Percentiles rank a stretch among this genome's conserved stretches.
phyloP scores from a whole-genome alignment of 2,888 invertebrate genomes.

The Tetrapedia diversipes region DNA sequence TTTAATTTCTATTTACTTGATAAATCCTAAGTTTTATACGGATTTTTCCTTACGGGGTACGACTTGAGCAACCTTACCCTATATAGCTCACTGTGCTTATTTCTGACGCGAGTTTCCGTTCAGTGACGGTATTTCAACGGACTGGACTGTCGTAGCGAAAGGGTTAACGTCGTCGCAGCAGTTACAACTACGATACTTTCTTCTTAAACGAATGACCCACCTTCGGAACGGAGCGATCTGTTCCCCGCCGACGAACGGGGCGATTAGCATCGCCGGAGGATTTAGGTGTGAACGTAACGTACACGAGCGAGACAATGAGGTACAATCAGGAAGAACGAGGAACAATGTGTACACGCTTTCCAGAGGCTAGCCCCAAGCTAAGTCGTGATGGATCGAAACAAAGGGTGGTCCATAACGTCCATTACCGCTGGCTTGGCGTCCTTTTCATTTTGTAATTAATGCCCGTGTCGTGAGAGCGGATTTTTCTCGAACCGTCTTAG shows the following conservation, averaged over 20 bases:
- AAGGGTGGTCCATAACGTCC: slow-evolving; percentile 43
- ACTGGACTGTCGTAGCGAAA: too few relatives aligned
- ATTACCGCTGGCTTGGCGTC: slow-evolving; percentile 29
- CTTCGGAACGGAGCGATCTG: slow-evolving; percentile 34
- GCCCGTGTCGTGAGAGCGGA: slow-evolving; percentile 23
- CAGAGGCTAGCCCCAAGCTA: slow-evolving; percentile 35
- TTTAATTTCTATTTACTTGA: too few relatives aligned
- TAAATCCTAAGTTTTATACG: too few relatives aligned
- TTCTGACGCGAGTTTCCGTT: too few relatives aligned
- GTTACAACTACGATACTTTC: slow-evolving; percentile 21
- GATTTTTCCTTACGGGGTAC: too few relatives aligned
- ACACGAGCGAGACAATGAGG: slow-evolving; percentile 43
- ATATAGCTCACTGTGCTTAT: too few relatives aligned
- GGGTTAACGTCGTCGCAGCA: too few relatives aligned
- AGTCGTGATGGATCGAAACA: slow-evolving; percentile 45
- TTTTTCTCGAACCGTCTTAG: slow-evolving; percentile 14
- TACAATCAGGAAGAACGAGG: slow-evolving; percentile 40
- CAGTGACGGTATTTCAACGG: too few relatives aligned
- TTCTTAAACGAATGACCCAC: slow-evolving; percentile 12
- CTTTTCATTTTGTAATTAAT: slow-evolving; percentile 50
- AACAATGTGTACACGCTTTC: slow-evolving; percentile 53
- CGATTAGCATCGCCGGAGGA: slow-evolving; percentile 43
- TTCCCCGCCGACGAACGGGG: slow-evolving; percentile 40
- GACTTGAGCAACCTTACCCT: too few relatives aligned
- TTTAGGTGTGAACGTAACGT: slow-evolving; percentile 52